Base-by-base conservation (phyloP, 1,140 invertebrate species). In the Coptotermes formosanus region DNA sequence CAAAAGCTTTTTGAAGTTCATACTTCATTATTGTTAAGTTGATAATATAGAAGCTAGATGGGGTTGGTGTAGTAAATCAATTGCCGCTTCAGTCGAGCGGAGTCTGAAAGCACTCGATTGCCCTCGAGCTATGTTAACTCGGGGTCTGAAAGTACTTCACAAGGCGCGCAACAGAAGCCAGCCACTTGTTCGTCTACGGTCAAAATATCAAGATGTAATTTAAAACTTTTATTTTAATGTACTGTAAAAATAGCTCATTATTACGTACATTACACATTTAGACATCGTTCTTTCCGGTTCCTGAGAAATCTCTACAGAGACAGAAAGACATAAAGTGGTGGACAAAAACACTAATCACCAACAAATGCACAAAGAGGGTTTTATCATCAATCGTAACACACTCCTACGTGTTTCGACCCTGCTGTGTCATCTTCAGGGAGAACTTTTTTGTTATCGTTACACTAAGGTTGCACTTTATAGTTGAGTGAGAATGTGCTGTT, bases 1-100 rank as follows among this genome's bases (percentile, higher is more conserved):
- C 64, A 75, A 75, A 75, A 25, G 64, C n/a, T 75, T 75, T 75
- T 75, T 75, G 64, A 75, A 75, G 64, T 75, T 75, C 64, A 75
- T 75, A 75, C 64, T 75, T 75, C 64, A 30, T 75, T 75, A 75
- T 75, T 75, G 64, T 75, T 75, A 75, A 75, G 25, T 75, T 75
- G 64, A 75, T 75, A 75, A 75, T 75, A 75, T 25, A 14, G 64
- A 7, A 75, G 64, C 64, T 75, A 75, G n/a, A 75, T 75, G 64
- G 64, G n/a, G 64, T 75, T 75, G 64, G 64, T 75, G 64, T 30
- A 75, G 64, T 75, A 75, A 75, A 75, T 75, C 64, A 75, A 75
- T 75, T 75, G 64, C 64, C 64, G 64, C 25, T 75, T 75, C 1
- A 75, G 64, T n/a, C 59, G 59, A 64, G 59, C 59, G 19, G 59